These are phyloP conservation scores for Drosophila macrospina DNA, from an alignment of 2,888 invertebrate species.

Conservation along the genomic window DNA sequence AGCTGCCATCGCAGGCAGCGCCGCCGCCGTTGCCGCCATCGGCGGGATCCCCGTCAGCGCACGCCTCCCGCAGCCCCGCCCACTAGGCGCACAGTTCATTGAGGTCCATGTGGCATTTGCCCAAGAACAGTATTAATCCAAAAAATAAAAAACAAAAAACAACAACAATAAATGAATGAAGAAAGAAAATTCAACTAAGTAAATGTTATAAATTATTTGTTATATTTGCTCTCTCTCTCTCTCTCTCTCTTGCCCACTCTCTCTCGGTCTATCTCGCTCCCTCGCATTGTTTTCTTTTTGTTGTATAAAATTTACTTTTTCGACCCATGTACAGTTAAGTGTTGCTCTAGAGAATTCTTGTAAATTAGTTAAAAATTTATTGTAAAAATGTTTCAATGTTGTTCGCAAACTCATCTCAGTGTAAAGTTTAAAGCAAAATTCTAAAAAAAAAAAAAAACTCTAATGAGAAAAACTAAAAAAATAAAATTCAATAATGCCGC, in stretches of 20 bases:
- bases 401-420: slow-evolving; percentile 82
- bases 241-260: neutral
- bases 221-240: slow-evolving; percentile 33
- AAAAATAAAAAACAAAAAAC: slow-evolving; percentile 22
- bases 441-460: slow-evolving; percentile 32
- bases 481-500: slow-evolving; percentile 37
- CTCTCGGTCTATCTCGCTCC: slow-evolving; percentile 6
- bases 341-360: slow-evolving; percentile 65
- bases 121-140: slow-evolving; percentile 71
- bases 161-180: slow-evolving; percentile 5
- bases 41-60: slow-evolving; percentile 56
- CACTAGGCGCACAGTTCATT: slow-evolving; percentile 41
- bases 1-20: slow-evolving; percentile 70
- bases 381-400: slow-evolving; percentile 74
- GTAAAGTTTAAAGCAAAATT: slow-evolving; percentile 71
- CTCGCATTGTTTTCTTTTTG: slow-evolving; percentile 39
- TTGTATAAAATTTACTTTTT: slow-evolving; percentile 58
- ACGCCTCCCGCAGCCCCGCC: slow-evolving; percentile 70
- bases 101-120: slow-evolving; percentile 29
- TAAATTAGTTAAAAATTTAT: slow-evolving; percentile 60
- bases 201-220: slow-evolving; percentile 82
- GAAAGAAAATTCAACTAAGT: slow-evolving; percentile 26
- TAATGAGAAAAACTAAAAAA: slow-evolving; percentile 15
- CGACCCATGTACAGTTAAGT: slow-evolving; percentile 62
- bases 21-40: slow-evolving; percentile 45